Conservation (phyloP, 1,140 invertebrate species). For the Neodiprion pinetum region DNA sequence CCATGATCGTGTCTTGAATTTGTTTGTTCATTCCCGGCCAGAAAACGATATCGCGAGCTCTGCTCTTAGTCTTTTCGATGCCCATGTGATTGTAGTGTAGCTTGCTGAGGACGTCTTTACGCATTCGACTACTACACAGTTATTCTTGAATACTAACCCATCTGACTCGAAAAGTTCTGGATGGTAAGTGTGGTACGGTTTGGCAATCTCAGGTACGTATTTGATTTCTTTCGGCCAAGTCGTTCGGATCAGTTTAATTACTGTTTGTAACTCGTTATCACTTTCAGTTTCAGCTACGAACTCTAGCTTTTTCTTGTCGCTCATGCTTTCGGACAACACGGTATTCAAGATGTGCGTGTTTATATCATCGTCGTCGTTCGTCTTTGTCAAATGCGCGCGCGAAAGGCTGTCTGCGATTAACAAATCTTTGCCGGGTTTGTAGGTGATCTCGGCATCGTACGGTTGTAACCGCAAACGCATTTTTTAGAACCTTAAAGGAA, state of each 20-base stretch:
- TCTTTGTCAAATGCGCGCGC: neutral
- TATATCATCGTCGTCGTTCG: conserved; percentile 40
- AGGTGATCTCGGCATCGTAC: no score
- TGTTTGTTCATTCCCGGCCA: conserved; percentile 34
- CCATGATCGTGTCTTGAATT: no score
- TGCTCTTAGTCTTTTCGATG: conserved; percentile 43
- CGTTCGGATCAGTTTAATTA: conserved; percentile 34
- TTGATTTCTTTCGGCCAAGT: conserved; percentile 51
- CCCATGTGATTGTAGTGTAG: conserved; percentile 58
- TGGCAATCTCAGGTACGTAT: conserved; percentile 31
- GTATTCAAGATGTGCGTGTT: conserved; percentile 29
- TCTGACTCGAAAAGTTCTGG: conserved; percentile 23
- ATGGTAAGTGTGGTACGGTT: conserved; percentile 39
- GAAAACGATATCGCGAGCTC: conserved; percentile 47
- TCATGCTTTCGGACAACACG: conserved; percentile 22
- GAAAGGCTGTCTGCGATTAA: conserved; percentile 40
- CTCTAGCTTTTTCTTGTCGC: conserved; percentile 29
- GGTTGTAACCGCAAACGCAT: no score
- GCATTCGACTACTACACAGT: conserved; percentile 48
- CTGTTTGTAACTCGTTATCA: conserved; percentile 31
- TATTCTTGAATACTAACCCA: conserved; percentile 38
- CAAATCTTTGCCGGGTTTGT: no score
- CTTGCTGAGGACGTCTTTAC: conserved; percentile 42
- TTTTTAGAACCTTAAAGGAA: no score
- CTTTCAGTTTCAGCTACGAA: conserved; percentile 35